These are phyloP conservation scores for Noctua janthe DNA, from an alignment of 2,888 invertebrate species.

Conservation along the genomic window DNA sequence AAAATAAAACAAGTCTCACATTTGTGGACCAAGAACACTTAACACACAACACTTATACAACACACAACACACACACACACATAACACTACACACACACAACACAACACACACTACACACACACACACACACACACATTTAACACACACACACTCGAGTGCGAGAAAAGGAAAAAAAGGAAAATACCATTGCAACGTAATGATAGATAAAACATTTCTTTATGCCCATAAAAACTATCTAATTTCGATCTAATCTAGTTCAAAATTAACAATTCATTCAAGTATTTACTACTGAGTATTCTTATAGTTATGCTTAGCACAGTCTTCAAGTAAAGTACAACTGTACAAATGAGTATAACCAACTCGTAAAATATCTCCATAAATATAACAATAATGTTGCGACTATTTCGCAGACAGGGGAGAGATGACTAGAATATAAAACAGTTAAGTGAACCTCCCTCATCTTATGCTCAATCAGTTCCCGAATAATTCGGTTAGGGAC, in stretches of 20 bases:
- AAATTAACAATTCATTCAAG: neutral
- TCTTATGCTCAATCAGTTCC: conserved; percentile 83
- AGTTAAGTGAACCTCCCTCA: conserved; percentile 78
- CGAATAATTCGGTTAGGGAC: conserved; percentile 87
- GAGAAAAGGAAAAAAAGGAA: no score
- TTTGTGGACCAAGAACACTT: neutral
- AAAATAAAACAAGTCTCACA: neutral
- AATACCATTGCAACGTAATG: no score
- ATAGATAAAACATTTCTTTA: no score
- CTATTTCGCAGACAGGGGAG: conserved; percentile 68
- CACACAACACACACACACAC: no score
- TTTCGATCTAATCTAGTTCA: neutral
- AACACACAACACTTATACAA: no score
- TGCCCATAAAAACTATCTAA: no score
- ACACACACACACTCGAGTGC: no score
- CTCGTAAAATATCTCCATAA: conserved; percentile 6
- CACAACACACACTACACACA: no score
- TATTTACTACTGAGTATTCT: neutral
- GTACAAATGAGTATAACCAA: neutral
- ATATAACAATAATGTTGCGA: conserved; percentile 32
- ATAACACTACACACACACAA: no score
- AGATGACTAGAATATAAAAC: conserved; percentile 80
- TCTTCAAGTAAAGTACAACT: neutral
- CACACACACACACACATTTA: no score
- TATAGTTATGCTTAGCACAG: no score